Percentiles rank a stretch among this genome's conserved stretches.
These are phyloP conservation scores for Caenorhabditis zanzibari DNA, from an alignment of 2,888 invertebrate genomes.

Conservation along the genomic window DNA sequence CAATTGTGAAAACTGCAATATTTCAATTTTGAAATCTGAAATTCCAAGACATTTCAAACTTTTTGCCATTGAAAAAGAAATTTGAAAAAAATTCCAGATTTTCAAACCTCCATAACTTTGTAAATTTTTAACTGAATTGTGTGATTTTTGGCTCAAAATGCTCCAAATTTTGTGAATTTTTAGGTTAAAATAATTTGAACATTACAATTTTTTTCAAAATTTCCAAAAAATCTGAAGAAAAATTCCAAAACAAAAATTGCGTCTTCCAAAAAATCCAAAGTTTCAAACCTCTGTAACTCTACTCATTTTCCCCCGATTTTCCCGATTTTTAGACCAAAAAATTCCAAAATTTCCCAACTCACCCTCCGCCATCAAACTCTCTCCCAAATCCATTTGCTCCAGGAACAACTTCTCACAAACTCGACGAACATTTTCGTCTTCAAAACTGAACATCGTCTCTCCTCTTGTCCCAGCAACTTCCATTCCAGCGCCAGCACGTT, in stretches of 20 bases:
- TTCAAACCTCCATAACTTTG: not conserved
- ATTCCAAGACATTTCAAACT: too few relatives aligned
- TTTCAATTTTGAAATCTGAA: too few relatives aligned
- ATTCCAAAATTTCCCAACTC: not conserved
- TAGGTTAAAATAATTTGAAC: not conserved
- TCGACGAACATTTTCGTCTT: constrained; percentile 40
- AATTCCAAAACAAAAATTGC: too few relatives aligned
- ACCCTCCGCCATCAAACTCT: constrained; percentile 42
- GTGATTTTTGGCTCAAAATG: not conserved
- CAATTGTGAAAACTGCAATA: too few relatives aligned
- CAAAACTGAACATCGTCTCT: constrained; percentile 32
- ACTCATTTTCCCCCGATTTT: too few relatives aligned
- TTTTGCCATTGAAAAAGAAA: not conserved
- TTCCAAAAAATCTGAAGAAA: too few relatives aligned
- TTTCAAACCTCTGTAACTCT: too few relatives aligned
- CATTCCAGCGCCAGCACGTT: constrained; percentile 20
- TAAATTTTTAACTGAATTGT: not conserved
- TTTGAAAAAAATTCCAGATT: not conserved
- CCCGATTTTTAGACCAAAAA: not conserved
- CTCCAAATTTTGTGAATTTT: not conserved
- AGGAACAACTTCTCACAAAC: constrained; percentile 52
- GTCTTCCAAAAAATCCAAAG: too few relatives aligned
- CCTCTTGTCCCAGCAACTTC: not conserved
- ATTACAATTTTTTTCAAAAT: not conserved
- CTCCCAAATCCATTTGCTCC: constrained; percentile 59